Base-by-base conservation (phyloP, 2,113 vertebrate species). In the Petrocephalus zakoni region DNA sequence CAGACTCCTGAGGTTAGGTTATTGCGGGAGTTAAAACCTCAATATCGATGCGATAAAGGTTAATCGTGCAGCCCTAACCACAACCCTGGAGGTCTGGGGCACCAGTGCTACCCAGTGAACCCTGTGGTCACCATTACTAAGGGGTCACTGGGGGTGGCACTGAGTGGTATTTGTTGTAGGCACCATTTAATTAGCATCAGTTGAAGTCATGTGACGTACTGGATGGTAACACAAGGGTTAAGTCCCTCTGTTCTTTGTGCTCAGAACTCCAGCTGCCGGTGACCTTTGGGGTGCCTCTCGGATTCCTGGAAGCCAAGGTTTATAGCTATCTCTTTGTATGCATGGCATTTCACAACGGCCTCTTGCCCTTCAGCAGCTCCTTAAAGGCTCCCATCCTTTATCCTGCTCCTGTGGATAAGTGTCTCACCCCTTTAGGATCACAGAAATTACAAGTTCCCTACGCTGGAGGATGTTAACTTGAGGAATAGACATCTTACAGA, bases 231-330 rank as follows among this genome's bases (percentile, higher is more conserved):
- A n/a, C 72, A 78, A 78, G 29, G 72, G 72, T 78, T 42, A 68
- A 78, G 34, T 78, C 72, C 72, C 34, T 13, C 2, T 5, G 72
- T 29, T 78, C 37, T 19, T 15, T 78, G 34, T 78, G 1, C 17
- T 78, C 2, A 42, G 72, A 37, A 78, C 34, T 78, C 72, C 72
- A 17, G 29, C 72, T 42, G 1, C 34, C 34, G 17, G 72, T 78
- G 34, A 42, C 72, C 72, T 78, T 78, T 78, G 7, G 15, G 72
- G 29, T 78, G 37, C 72, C 72, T 78, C 72, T 42, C 2, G 34
- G 72, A 78, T 78, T 78, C 72, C 34, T 78, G 72, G 72, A 78
- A 78, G 72, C 72, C 61, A 29, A 68, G n/a, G 61, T 68, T 68
- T 68, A 68, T 29, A 29, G 25, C 61, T 15, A 1, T 78, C 72